Base-by-base conservation (phyloP, 2,797 vertebrate genomes). In the Melanotaenia pygmaea region DNA sequence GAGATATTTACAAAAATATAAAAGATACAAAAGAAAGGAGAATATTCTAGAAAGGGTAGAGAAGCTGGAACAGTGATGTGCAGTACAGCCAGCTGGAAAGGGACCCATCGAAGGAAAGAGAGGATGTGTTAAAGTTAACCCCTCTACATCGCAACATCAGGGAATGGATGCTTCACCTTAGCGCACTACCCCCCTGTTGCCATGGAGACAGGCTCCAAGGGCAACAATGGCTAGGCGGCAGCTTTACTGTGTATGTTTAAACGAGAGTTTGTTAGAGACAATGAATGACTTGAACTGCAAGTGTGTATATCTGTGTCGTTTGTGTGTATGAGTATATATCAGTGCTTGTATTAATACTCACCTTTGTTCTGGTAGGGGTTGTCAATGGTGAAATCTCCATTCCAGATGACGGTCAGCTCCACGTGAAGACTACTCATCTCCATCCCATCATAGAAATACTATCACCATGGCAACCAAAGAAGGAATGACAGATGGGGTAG, bases 311-410 rank as follows among this genome's bases (percentile, higher is more conserved):
- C 24, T 38, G 7, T 18, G 11, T 11, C 12, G 1, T 30, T 50
- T 32, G 35, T 24, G 50, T 1, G 4, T 43, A 54, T 37, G 26
- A 37, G 24, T 30, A 38, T 56, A 14, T 8, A 43, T 0, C 51
- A 0, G 3, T 35, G 56, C 30, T 14, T n/a, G 18, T 38, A 26
- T 54, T 60, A 28, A 24, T 22, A 10, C 89, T 91, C 92, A 99
- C 98, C 97, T 98, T 97, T 97, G 90, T 97, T 99, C 91, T 97
- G 94, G 59, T 97, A 96, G 0, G 97, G 97, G 93, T 99, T 99
- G 93, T 99, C 98, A 16, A 99, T 99, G 94, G 94, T 98, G 93
- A 99, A 99, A 94, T 99, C 96, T 80, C 97, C 97, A 2, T 99
- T 99, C 98, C 98, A 99, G 91, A 99, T 96, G 5, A 99, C 98